A percentile compares a stretch with the other conserved stretches of the same genome.
These are phyloP conservation scores for Brachyptera putata DNA, from an alignment of 2,888 invertebrate genomes.

Conservation along the genomic window DNA sequence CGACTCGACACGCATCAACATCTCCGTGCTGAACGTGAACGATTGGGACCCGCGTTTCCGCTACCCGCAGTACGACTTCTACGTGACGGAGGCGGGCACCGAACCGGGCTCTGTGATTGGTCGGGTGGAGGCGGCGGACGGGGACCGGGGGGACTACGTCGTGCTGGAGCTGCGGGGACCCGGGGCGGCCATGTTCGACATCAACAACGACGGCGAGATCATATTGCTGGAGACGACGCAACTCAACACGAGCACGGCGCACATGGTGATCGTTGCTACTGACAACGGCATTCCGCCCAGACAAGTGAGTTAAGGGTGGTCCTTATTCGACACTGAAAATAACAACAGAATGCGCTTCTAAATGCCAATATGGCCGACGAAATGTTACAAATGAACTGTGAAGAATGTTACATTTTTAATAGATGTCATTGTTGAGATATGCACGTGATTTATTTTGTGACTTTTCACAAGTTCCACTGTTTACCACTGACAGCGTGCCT, in stretches of 20 bases:
- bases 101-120: slow-evolving; percentile 29
- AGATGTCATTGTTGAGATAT: no score
- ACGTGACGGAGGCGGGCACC: slow-evolving; percentile 42
- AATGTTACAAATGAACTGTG: no score
- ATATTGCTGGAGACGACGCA: slow-evolving; percentile 41
- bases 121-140: slow-evolving; percentile 80
- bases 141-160: slow-evolving; percentile 72
- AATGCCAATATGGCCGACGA: no score
- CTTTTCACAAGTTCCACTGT: no score
- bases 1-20: slow-evolving; percentile 75
- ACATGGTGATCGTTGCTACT: slow-evolving; percentile 75
- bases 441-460: no score
- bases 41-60: slow-evolving; percentile 92
- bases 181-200: slow-evolving; percentile 62
- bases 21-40: slow-evolving; percentile 81
- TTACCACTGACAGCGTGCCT: no score
- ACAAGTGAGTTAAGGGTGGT: slow-evolving; percentile 55
- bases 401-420: no score
- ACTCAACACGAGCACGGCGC: slow-evolving; percentile 56
- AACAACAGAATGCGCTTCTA: no score
- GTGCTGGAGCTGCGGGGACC: slow-evolving; percentile 67
- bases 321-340: no score
- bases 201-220: slow-evolving; percentile 64
- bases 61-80: slow-evolving; percentile 83
- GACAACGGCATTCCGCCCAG: slow-evolving; percentile 82